Conservation (phyloP, 1,140 invertebrate genomes). For the Nomia melanderi region DNA sequence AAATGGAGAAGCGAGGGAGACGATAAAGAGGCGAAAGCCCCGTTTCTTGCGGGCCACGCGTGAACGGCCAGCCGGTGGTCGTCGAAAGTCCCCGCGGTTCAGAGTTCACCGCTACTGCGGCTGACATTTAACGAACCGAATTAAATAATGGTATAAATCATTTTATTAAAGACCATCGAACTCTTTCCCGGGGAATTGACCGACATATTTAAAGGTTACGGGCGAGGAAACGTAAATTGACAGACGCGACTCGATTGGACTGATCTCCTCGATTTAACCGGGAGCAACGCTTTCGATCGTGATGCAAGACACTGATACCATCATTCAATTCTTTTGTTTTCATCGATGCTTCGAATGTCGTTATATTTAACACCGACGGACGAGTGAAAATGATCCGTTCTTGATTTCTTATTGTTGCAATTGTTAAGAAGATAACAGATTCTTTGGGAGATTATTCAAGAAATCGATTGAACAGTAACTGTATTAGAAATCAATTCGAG, state of each 20-base stretch:
- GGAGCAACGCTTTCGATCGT: background rate
- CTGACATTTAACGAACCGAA: slow-evolving; percentile 35
- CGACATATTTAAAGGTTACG: slow-evolving; percentile 27
- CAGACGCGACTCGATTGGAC: too few relatives aligned
- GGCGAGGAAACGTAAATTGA: background rate
- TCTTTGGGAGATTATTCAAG: too few relatives aligned
- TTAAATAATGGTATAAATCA: slow-evolving; percentile 60
- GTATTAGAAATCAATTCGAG: too few relatives aligned
- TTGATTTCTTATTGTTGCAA: too few relatives aligned
- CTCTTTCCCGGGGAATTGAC: slow-evolving; percentile 31
- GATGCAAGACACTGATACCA: too few relatives aligned
- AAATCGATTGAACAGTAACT: too few relatives aligned
- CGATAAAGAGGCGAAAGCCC: background rate
- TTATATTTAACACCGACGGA: too few relatives aligned
- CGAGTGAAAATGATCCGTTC: too few relatives aligned
- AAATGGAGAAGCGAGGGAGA: background rate
- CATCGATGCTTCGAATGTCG: too few relatives aligned
- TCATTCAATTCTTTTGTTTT: too few relatives aligned
- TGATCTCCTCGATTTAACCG: background rate
- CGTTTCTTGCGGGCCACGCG: slow-evolving; percentile 13
- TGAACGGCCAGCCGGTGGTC: background rate
- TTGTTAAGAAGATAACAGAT: too few relatives aligned
- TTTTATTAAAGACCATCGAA: slow-evolving; percentile 38
- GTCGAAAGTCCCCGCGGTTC: slow-evolving; percentile 5
- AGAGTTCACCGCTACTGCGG: slow-evolving; percentile 18